phyloP scores from a whole-genome alignment of 1,140 invertebrate species.

The Ceratina japonica region DNA sequence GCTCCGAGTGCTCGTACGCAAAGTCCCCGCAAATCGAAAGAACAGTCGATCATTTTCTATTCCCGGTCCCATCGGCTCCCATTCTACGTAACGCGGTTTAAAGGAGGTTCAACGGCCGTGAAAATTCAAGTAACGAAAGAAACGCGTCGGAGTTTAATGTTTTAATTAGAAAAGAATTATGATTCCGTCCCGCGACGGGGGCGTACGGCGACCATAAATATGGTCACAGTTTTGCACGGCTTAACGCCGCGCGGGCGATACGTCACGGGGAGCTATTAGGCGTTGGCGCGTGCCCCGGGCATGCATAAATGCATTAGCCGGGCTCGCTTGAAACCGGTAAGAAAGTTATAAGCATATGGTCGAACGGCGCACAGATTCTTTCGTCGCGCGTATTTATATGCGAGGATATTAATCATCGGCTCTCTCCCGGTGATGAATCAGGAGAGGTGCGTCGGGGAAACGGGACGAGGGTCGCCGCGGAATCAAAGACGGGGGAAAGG shows the following conservation, averaged over 20 bases:
- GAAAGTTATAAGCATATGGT: constrained; percentile 6
- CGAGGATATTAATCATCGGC: background rate
- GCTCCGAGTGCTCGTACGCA: no score
- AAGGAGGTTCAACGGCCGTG: no score
- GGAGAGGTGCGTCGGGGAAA: background rate
- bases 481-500: constrained; percentile 2
- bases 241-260: constrained; percentile 14
- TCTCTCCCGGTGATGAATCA: background rate
- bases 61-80: no score
- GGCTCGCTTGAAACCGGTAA: background rate
- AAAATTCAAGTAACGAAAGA: background rate
- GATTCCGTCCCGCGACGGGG: background rate
- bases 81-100: no score
- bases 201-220: constrained; percentile 5
- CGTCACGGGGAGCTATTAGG: constrained; percentile 15
- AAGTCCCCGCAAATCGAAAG: background rate
- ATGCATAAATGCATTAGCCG: constrained; percentile 33
- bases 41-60: background rate
- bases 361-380: background rate
- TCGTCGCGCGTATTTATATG: background rate
- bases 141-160: background rate
- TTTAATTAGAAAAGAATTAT: constrained; percentile 27
- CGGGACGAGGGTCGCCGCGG: background rate
- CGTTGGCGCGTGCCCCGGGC: constrained; percentile 2
- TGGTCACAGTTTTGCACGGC: constrained; percentile 6